Conservation (phyloP, 2,888 invertebrate genomes). For the Apamea monoglypha region DNA sequence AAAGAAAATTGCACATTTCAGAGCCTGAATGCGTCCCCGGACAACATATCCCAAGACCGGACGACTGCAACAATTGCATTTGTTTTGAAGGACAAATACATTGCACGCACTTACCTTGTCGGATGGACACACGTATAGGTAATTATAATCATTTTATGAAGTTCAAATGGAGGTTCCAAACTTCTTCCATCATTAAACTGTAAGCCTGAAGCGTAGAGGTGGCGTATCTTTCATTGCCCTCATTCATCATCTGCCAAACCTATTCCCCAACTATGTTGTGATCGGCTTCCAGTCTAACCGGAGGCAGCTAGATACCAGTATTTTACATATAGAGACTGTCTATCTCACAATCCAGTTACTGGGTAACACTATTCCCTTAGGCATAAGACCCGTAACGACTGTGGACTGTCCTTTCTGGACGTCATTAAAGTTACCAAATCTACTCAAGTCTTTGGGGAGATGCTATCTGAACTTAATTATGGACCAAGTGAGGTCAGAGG, state of each 20-base stretch:
- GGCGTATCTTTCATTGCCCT: background rate
- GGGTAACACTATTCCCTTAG: background rate
- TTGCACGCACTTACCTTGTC: slow-evolving; percentile 29
- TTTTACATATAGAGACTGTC: background rate
- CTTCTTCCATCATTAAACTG: background rate
- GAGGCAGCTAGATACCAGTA: background rate
- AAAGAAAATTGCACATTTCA: slow-evolving; percentile 12
- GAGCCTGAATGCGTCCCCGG: slow-evolving; percentile 24
- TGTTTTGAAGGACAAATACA: slow-evolving; percentile 26
- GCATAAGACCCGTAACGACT: background rate
- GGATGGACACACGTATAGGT: slow-evolving; percentile 4
- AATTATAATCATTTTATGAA: background rate
- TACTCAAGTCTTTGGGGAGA: background rate
- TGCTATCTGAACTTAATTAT: background rate
- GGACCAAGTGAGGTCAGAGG: background rate
- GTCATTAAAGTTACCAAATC: background rate
- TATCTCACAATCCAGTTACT: background rate
- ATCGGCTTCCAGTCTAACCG: too few species aligned
- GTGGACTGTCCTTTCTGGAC: background rate
- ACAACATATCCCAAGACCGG: background rate
- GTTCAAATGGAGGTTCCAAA: too few species aligned
- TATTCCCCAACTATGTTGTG: background rate
- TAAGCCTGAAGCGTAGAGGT: too few species aligned
- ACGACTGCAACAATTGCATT: slow-evolving; percentile 39
- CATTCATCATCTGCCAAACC: background rate